These are phyloP conservation scores for Sebastes elongatus DNA, from an alignment of 2,797 vertebrate genomes.

Conservation along the genomic window DNA sequence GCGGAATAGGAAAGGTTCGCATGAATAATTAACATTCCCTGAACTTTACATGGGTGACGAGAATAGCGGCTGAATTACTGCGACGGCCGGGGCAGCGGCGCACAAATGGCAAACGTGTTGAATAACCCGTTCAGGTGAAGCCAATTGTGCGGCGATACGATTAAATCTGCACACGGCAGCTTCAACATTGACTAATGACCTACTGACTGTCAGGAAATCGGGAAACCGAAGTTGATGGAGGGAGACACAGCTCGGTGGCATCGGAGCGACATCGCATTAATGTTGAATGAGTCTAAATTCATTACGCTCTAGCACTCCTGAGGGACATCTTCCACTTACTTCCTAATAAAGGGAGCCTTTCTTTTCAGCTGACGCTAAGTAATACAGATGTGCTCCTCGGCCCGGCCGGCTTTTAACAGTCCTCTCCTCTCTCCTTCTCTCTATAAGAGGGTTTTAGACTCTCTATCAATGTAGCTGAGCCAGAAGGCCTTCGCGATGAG, in stretches of 20 bases:
- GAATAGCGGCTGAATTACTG: slow-evolving; percentile 39
- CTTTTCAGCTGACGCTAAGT: slow-evolving; percentile 72
- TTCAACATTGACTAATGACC: slow-evolving; percentile 55
- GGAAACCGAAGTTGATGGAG: slow-evolving; percentile 48
- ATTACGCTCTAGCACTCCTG: slow-evolving; percentile 68
- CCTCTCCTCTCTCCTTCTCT: slow-evolving; percentile 39
- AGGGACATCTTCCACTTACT: slow-evolving; percentile 70
- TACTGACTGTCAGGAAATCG: slow-evolving; percentile 44
- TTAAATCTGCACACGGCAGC: slow-evolving; percentile 30
- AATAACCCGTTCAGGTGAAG: slow-evolving; percentile 28
- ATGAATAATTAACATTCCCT: slow-evolving; percentile 69
- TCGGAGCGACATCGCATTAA: slow-evolving; percentile 58
- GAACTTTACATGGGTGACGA: slow-evolving; percentile 64
- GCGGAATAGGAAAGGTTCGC: slow-evolving; percentile 10
- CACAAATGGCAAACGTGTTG: slow-evolving; percentile 43
- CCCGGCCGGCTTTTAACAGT: slow-evolving; percentile 46
- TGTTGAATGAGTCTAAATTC: slow-evolving; percentile 74
- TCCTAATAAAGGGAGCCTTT: slow-evolving; percentile 73
- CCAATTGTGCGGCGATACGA: slow-evolving; percentile 29
- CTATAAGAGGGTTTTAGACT: slow-evolving; percentile 61
- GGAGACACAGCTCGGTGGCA: slow-evolving; percentile 57
- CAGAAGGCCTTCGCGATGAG: slow-evolving; percentile 49
- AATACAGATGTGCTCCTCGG: slow-evolving; percentile 71
- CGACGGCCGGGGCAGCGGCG: neutral
- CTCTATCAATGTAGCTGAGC: slow-evolving; percentile 49